Conservation (phyloP, 2,888 invertebrate genomes). For the Eupeodes luniger region DNA sequence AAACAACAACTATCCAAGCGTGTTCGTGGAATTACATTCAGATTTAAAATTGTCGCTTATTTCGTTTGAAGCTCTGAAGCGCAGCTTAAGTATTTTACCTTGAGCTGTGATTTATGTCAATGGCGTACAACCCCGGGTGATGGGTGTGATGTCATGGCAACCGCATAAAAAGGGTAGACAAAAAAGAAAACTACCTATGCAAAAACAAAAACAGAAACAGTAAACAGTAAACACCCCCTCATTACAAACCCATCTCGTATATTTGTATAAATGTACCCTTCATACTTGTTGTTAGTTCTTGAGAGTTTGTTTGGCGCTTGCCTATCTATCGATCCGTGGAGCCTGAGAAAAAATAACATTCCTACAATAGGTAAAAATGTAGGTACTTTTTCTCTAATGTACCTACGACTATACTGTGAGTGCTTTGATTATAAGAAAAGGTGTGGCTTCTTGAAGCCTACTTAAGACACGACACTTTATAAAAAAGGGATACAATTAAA, state of each 20-base stretch:
- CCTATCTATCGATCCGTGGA: conserved; percentile 31
- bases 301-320: conserved; percentile 16
- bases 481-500: conserved; percentile 20
- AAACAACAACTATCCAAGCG: conserved; percentile 40
- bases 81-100: conserved; percentile 64
- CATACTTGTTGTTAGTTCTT: conserved; percentile 5
- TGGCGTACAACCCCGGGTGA: conserved; percentile 50
- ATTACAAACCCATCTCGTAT: too few species aligned
- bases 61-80: conserved; percentile 59
- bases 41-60: conserved; percentile 71
- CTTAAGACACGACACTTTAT: conserved; percentile 18
- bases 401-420: not conserved
- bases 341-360: not conserved
- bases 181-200: not conserved
- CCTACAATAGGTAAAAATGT: too few species aligned
- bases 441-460: conserved; percentile 35
- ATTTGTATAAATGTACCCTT: not conserved
- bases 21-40: conserved; percentile 63
- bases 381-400: conserved; percentile 15
- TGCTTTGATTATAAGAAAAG: conserved; percentile 23
- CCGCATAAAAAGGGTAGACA: conserved; percentile 30
- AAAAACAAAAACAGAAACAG: not conserved
- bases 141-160: conserved; percentile 58
- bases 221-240: not conserved
- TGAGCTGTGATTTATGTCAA: conserved; percentile 72